Conservation (phyloP, 2,113 vertebrate genomes). For the Eublepharis macularius region DNA sequence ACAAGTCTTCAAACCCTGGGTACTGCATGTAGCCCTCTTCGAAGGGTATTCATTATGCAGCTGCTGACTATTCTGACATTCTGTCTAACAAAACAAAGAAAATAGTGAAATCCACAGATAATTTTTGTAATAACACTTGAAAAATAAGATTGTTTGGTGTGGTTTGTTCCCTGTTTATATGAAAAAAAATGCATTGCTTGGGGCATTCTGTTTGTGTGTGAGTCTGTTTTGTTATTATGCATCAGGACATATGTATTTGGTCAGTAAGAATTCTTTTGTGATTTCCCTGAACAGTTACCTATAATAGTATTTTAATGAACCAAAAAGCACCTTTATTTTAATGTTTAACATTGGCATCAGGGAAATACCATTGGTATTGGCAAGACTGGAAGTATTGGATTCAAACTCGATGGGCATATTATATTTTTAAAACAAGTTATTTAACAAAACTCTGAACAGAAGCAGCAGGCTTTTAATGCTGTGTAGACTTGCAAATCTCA, state of each 20-base stretch:
- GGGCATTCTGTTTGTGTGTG: neutral
- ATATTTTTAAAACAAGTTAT: neutral
- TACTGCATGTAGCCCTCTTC: fast-evolving
- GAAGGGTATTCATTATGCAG: neutral
- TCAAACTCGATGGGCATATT: neutral
- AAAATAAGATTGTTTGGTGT: neutral
- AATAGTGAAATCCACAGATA: neutral
- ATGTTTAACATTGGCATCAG: constrained; percentile 14
- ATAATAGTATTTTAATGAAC: neutral
- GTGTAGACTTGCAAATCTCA: constrained; percentile 9
- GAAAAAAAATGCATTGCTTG: neutral
- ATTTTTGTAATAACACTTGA: neutral
- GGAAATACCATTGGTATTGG: neutral
- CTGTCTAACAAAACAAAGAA: constrained; percentile 7
- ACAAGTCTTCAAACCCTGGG: neutral
- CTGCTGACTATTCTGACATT: neutral
- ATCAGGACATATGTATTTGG: neutral
- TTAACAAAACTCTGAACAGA: constrained; percentile 6
- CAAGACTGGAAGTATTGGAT: constrained; percentile 4
- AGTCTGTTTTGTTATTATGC: neutral
- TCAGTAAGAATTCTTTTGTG: neutral
- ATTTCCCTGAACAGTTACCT: constrained; percentile 26
- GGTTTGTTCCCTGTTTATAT: neutral
- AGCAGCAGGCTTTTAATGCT: neutral
- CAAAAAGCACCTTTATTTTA: neutral